Base-by-base conservation (phyloP, 2,888 invertebrate genomes). In the Agrotis segetum region DNA sequence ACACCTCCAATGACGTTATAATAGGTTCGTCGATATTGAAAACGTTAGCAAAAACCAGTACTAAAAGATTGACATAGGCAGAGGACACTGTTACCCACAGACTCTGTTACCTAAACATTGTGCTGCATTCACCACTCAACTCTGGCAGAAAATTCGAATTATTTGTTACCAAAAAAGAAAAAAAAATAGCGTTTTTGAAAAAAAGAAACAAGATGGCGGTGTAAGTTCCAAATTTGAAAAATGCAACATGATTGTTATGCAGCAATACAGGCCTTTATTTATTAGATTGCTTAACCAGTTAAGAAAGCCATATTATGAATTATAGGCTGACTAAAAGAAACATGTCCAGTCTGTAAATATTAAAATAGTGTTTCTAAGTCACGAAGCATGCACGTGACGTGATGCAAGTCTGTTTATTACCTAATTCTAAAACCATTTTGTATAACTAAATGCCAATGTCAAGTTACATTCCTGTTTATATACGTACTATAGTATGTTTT, bases 401-500 rank as follows among this genome's bases (percentile, higher is more conserved):
- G 58, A 34, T 59, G 44, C 65, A 67, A 65, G 67, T 58, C 55
- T 5, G 52, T 68, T 59, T 68, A 63, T 81, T 81, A 78, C 65
- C 67, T 82, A 73, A 83, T 72, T 78, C 66, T 17, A 56, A 68
- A 63, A 67, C 70, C 58, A 81, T 83, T 82, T 72, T 70, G 74
- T 66, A 16, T 14, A 61, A 63, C 53, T 60, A 69, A 84, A 81
- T 82, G 84, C 75, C 82, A 82, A 82, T 83, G 84, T 84, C 82
- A 78, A 29, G 29, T 56, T 55, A 60, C 40, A 62, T 65, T 75
- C 62, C 52, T 66, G 40, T 47, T 40, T 66, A 46, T 62, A 47
- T 24, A 44, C 17, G 55, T 56, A 13, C 24, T 67, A 29, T n/a
- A 60, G 47, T 72, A 63, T 58, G 67, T 56, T 79, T 55, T 67